Base-by-base conservation (phyloP, 2,113 vertebrate species). In the Vireo altiloquus region DNA sequence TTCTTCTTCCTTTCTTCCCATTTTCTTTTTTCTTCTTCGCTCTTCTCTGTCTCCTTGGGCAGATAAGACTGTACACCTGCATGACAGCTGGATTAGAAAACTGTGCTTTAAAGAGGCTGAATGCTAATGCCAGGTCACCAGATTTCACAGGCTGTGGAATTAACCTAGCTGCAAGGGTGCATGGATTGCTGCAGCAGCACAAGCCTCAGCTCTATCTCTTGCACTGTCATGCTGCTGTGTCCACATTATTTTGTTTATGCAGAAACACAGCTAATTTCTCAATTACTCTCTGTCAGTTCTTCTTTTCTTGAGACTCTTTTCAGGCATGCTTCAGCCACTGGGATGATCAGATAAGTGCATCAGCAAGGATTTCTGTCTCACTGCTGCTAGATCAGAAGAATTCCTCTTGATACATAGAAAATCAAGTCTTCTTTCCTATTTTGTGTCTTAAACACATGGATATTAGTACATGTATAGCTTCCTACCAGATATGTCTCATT, bases 131-230 rank as follows among this genome's bases (percentile, higher is more conserved):
- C 68, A 87, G 77, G 72, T 96, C 83, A 90, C 54, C 79, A 54
- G 79, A 86, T 96, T 92, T 76, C 49, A 74, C 24, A 44, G 89
- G 64, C 80, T 70, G 35, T 74, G 72, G 86, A 31, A 89, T 97
- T 95, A 92, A 83, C 72, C 76, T 89, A 54, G 71, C 71, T 97
- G 76, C 68, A 92, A 96, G 82, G 82, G 46, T 94, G 79, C 76
- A 61, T 50, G 46, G 70, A 90, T 10, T 33, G 70, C 93, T 76
- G 53, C 82, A 87, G 69, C 56, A 85, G 85, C 74, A 85, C 44
- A 68, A 87, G 24, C n/a, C 40, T 80, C 27, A 30, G 25, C 70
- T 52, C 4, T 47, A 27, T 47, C 49, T 40, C 57, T n/a, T 85
- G 49, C 70, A 40, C 30, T 76, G 93, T 66, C 59, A 63, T 6